Evolutionary conservation across 2,888 invertebrate species (phyloP).

Genomic region (Panopea generosa): DNA sequence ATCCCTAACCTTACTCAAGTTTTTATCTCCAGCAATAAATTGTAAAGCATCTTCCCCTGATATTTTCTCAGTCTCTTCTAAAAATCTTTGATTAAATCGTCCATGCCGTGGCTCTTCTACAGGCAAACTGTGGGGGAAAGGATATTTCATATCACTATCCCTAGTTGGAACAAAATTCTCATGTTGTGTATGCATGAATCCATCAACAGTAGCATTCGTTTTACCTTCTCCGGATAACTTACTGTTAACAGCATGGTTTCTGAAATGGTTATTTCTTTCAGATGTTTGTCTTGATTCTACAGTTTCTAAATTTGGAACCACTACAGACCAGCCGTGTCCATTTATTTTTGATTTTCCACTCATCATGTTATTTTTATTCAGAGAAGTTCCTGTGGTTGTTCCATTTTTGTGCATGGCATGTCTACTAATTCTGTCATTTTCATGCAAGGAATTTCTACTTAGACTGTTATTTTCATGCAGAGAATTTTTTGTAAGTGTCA

Average conservation of each 20-base stretch:
- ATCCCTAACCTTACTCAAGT: conserved; percentile 3
- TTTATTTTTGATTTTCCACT: not conserved
- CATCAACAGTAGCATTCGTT: no score
- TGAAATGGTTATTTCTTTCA: not conserved
- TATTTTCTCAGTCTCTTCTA: no score
- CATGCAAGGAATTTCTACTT: not conserved
- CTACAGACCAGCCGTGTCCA: conserved; percentile 17
- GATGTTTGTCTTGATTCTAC: not conserved
- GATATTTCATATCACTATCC: no score
- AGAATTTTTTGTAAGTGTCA: not conserved
- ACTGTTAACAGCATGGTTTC: not conserved
- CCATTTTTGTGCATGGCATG: not conserved
- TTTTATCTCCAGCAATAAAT: not conserved
- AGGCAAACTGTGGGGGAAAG: no score
- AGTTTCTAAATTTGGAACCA: not conserved
- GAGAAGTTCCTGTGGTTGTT: not conserved
- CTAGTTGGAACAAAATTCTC: no score
- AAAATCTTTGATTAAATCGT: no score
- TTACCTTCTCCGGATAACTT: no score
- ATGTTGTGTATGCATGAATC: no score
- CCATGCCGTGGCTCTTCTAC: no score
- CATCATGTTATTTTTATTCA: not conserved
- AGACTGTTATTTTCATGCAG: not conserved
- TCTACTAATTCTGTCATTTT: not conserved
- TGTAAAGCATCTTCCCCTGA: not conserved